Percentiles rank a stretch among this genome's conserved stretches.
These are phyloP conservation scores for Athrips mouffetella DNA, from an alignment of 2,888 invertebrate genomes.

Conservation along the genomic window DNA sequence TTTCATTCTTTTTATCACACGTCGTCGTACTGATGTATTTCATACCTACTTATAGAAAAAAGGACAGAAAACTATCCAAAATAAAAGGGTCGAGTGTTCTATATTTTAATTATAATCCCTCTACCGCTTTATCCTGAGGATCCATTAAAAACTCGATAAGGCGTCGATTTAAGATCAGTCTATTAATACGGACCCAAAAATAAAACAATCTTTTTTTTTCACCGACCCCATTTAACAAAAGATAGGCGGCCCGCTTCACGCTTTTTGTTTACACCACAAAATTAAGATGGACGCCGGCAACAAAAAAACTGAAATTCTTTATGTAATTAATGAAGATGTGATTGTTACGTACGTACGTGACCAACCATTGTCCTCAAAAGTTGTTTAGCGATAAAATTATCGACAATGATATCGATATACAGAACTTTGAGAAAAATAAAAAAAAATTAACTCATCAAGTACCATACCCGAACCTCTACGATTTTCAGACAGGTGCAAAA, in stretches of 20 bases:
- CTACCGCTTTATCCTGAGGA: too few species aligned
- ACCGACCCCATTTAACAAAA: conserved; percentile 9
- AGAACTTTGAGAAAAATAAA: too few species aligned
- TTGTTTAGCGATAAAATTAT: conserved; percentile 32
- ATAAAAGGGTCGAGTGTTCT: neutral
- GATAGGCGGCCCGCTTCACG: conserved; percentile 23
- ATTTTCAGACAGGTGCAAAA: too few species aligned
- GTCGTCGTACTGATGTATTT: neutral
- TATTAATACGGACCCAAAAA: conserved; percentile 3
- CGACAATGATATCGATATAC: conserved; percentile 45
- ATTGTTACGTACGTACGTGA: conserved; percentile 58
- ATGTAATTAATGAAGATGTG: conserved; percentile 74
- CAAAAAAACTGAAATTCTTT: conserved; percentile 49
- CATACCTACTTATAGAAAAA: neutral
- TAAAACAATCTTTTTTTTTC: neutral
- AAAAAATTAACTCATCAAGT: too few species aligned
- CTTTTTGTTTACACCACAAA: conserved; percentile 34
- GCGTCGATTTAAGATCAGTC: neutral
- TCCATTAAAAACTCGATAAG: too few species aligned
- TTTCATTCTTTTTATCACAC: too few species aligned
- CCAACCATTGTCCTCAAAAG: conserved; percentile 58
- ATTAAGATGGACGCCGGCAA: conserved; percentile 37
- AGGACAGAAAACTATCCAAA: neutral
- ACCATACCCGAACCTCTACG: too few species aligned
- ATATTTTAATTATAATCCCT: too few species aligned